These are phyloP conservation scores for Pantherophis vulpinus DNA, from an alignment of 2,797 vertebrate genomes.

Conservation along the genomic window DNA sequence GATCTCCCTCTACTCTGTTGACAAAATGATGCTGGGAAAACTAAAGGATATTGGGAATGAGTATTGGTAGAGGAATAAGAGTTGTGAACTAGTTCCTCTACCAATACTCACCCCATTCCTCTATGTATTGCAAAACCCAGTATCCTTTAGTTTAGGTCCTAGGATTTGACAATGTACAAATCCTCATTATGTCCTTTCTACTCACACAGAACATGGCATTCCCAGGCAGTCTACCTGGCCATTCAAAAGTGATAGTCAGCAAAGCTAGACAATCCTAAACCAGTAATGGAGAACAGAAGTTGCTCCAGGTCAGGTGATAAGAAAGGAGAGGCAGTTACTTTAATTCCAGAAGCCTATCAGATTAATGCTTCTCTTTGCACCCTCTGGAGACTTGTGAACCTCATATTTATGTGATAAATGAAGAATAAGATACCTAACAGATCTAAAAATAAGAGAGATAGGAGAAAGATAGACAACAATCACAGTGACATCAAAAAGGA, in stretches of 20 bases:
- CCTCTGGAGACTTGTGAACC: neutral
- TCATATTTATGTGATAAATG: neutral
- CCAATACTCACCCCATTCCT: neutral
- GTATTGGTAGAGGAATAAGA: neutral
- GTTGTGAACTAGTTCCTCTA: neutral
- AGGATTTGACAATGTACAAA: neutral
- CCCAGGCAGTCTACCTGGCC: neutral
- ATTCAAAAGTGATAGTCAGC: neutral
- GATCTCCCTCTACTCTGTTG: neutral
- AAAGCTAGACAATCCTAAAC: neutral
- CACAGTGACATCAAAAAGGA: neutral
- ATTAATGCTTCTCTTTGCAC: neutral
- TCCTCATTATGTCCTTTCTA: neutral
- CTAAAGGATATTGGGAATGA: neutral
- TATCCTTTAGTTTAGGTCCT: neutral
- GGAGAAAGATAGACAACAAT: neutral
- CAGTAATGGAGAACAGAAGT: neutral
- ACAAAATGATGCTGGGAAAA: neutral
- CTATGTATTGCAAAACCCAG: neutral
- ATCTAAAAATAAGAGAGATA: neutral
- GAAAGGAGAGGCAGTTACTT: neutral
- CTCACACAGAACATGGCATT: neutral
- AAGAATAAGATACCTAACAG: neutral
- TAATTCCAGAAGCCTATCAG: neutral
- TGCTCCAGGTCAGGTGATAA: neutral